Base-by-base conservation (phyloP, 2,113 vertebrate genomes). In the Campylomormyrus tamandua region DNA sequence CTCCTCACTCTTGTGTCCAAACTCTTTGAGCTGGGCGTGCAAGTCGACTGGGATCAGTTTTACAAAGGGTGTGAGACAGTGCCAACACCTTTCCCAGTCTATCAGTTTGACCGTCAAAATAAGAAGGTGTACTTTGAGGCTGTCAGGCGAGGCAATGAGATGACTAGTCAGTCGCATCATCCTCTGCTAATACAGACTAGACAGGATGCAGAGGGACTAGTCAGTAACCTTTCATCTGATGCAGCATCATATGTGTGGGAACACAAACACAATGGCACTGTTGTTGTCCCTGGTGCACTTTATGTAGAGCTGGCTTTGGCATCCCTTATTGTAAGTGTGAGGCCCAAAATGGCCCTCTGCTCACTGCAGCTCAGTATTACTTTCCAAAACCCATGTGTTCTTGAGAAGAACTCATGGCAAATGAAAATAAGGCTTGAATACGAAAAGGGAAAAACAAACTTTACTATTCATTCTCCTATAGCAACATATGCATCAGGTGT, bases 231-330 rank as follows among this genome's bases (percentile, higher is more conserved):
- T 5, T 96, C 96, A 24, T 42, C 83, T 70, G 91, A 93, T 6
- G 92, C 58, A 0, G 35, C 90, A 1, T 91, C 96, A 0, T 97
- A 96, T 92, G 91, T 98, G 53, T 96, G 95, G 92, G 96, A 98
- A 89, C 97, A 97, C 92, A 97, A 95, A 93, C 95, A 94, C 91
- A 96, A 95, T 31, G 95, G 94, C 0, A 80, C 96, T 48, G 88
- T 93, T 70, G 94, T 97, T 91, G 94, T 97, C 27, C 97, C 97
- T 1, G 97, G 96, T 3, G 93, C 97, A 0, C 93, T 98, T 62
- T 96, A 96, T 89, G 96, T 91, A 0, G 97, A 98, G 91, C 92
- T 97, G 89, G 97, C 94, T 90, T 95, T 95, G 89, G 96, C 97
- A 50, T 94, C 96, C 74, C 92, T 96, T 87, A 91, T 96, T 91